Evolutionary conservation across 2,888 invertebrate genomes (phyloP).

Genomic region (Exocentrus adspersus): DNA sequence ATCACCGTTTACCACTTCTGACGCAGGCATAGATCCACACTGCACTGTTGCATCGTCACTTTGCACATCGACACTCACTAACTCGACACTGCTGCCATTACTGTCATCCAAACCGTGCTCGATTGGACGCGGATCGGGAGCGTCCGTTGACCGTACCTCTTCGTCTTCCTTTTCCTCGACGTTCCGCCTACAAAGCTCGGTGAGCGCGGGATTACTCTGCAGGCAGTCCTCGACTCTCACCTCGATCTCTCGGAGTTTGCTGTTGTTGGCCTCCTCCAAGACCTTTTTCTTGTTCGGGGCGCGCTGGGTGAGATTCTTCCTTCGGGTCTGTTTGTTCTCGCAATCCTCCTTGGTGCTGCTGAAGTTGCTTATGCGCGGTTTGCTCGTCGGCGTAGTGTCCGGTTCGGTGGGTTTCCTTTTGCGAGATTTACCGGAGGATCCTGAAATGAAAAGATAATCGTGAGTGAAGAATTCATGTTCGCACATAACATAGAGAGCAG

Average conservation of each 20-base stretch:
- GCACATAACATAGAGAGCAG: no score
- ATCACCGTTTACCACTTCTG: constrained; percentile 51
- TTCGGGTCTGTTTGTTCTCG: constrained; percentile 55
- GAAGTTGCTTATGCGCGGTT: constrained; percentile 41
- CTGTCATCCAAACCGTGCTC: constrained; percentile 33
- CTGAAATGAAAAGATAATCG: constrained; percentile 37
- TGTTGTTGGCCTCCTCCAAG: constrained; percentile 62
- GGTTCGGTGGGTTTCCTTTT: constrained; percentile 60
- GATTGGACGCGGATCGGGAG: constrained; percentile 30
- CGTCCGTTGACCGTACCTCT: constrained; percentile 17
- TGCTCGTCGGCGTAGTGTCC: constrained; percentile 50
- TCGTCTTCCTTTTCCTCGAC: constrained; percentile 17
- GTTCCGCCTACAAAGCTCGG: constrained; percentile 45
- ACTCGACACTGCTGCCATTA: constrained; percentile 50
- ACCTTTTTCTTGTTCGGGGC: constrained; percentile 60
- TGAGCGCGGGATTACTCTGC: constrained; percentile 55
- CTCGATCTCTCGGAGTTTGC: constrained; percentile 62
- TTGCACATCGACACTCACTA: constrained; percentile 48
- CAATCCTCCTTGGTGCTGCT: constrained; percentile 59
- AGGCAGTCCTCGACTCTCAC: constrained; percentile 62
- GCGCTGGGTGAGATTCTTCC: constrained; percentile 56
- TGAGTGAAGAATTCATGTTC: constrained; percentile 2
- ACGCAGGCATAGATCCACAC: constrained; percentile 44
- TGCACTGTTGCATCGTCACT: constrained; percentile 52
- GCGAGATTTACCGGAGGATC: constrained; percentile 43